Base-by-base conservation (phyloP, 2,797 vertebrate genomes). In the Carapus acus region DNA sequence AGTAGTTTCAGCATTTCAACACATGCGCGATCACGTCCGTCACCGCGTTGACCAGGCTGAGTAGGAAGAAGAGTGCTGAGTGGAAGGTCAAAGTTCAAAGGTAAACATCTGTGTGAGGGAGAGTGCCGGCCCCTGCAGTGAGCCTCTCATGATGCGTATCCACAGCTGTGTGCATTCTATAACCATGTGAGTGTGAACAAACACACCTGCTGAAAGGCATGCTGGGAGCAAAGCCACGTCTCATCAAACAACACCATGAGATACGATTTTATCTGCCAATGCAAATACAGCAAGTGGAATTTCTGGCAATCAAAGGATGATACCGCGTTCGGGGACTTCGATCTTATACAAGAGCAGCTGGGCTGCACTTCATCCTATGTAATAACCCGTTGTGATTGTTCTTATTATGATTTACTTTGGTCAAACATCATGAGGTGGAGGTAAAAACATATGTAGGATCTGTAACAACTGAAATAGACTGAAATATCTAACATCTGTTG, bases 161-260 rank as follows among this genome's bases (percentile, higher is more conserved):
- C 65, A 69, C 85, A 84, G 84, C 84, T 88, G 87, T 74, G 78
- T 48, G 67, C 67, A 77, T 74, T 77, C 63, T 66, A 71, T 62
- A 57, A 63, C 79, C 74, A 79, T 63, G 54, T 47, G 73, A 78
- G 75, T 27, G 31, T 47, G 60, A 79, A 65, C 67, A 86, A 88
- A 85, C 78, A 87, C 83, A 84, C 82, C 81, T 82, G 79, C 74
- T 71, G 63, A 78, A 79, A 73, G 58, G 65, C 82, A 81, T 80
- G 71, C 83, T 76, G 83, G 69, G 76, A 80, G 58, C 49, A 49
- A 34, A 69, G 62, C 48, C 37, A 29, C 2, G 43, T 54, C 43
- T 38, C 27, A 36, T 73, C 59, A 65, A 49, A 37, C 67, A 68
- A 58, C 78, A 63, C 60, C 3, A 23, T 50, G 76, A 70, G 48